Evolutionary conservation across 2,113 vertebrate species (phyloP).

Genomic region (Stegostoma tigrinum): DNA sequence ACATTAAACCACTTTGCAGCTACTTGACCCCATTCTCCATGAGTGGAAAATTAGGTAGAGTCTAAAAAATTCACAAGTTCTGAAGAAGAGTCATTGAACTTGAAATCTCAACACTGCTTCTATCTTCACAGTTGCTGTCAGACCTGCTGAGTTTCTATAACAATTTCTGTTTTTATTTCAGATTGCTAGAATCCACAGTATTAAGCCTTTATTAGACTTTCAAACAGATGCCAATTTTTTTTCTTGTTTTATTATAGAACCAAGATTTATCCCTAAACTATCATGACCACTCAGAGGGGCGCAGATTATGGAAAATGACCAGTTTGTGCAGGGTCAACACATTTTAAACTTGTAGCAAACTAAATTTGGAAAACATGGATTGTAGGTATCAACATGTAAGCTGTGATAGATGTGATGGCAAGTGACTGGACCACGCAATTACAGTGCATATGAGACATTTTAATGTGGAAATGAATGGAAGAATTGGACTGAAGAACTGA

Average conservation of each 20-base stretch:
- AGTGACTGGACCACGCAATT: background rate
- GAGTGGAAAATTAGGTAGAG: background rate
- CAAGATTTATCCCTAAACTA: background rate
- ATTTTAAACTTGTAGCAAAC: background rate
- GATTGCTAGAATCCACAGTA: too few species aligned
- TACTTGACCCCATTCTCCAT: background rate
- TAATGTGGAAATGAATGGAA: background rate
- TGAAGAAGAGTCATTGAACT: too few species aligned
- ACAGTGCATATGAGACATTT: background rate
- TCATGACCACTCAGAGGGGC: background rate
- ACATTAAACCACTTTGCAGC: background rate
- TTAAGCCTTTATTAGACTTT: too few species aligned
- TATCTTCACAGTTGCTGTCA: too few species aligned
- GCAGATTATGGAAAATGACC: background rate
- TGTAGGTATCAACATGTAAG: background rate
- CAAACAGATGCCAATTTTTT: background rate
- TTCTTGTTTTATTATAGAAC: background rate
- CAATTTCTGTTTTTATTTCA: too few species aligned
- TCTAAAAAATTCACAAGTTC: background rate
- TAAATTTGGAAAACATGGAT: background rate
- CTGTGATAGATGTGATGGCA: background rate
- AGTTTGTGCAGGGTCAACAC: too few species aligned
- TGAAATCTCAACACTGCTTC: too few species aligned
- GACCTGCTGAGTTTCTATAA: too few species aligned
- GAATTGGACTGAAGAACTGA: background rate